Base-by-base conservation (phyloP, 2,888 invertebrate genomes). In the Atethmia centrago region DNA sequence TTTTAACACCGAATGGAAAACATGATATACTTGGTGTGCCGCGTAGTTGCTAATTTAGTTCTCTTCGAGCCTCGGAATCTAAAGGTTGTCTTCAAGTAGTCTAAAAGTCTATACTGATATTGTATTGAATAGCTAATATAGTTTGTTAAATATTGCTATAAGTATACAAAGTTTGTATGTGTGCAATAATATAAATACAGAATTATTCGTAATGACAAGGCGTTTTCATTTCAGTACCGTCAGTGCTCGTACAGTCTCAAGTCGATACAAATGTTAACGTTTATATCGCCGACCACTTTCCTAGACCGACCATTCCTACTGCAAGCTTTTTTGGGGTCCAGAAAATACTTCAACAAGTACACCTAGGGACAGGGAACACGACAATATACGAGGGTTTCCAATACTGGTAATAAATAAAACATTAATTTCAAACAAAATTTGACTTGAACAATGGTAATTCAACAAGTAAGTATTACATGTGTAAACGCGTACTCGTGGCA, bases 391-490 rank as follows among this genome's bases (percentile, higher is more conserved):
- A 84, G 77, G 82, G 87, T 84, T 83, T 82, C 77, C 75, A 78
- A 79, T 77, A 77, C 62, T 73, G 73, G 75, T 87, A 86, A 84
- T 86, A 84, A 88, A 85, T 83, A 84, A 87, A 86, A 88, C 79
- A 83, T 88, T 87, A 72, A 80, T 84, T 86, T 83, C 74, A 78
- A 86, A 88, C 80, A 81, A 86, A 90, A 90, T 90, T 91, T 84
- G 85, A 88, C 84, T 90, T 86, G 80, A 88, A 91, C 89, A 89
- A 90, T 89, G 87, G 88, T 93, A 93, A 94, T 92, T 94, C 94
- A 94, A 95, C 94, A 94, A 94, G 94, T 93, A 93, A 85, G 89
- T 92, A 92, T 88, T 90, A 90, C 88, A 80, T 88, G 86, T 91
- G 88, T 90, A 91, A 91, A 91, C 90, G 89, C 89, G 91, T 91